Base-by-base conservation (phyloP, 2,113 vertebrate genomes). In the Leptocoma aspasia region DNA sequence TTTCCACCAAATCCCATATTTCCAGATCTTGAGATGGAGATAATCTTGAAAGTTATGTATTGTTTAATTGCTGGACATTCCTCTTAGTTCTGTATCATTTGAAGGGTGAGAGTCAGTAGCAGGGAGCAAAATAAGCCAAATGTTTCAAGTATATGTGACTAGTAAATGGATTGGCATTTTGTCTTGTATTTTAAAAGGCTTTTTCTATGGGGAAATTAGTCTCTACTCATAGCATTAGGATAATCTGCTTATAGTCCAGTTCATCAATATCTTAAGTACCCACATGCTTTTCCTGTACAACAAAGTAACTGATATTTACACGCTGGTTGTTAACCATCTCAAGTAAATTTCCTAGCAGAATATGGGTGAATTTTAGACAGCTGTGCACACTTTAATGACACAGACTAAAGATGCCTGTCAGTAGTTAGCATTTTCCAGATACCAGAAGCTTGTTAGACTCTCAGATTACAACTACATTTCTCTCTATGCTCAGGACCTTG, bases 221-320 rank as follows among this genome's bases (percentile, higher is more conserved):
- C 64, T 86, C 69, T 91, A 60, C 91, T 95, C 26, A 17, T 5
- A 66, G 89, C 6, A 0, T 49, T 77, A 80, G 85, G 80, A 89
- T 96, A 95, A 96, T 95, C 92, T 53, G 24, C 65, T 97, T 96
- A 92, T 37, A 91, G 92, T 86, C 91, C 89, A 81, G 89, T 86
- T 96, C 90, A 93, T 95, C 94, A 93, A 80, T 93, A 96, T 86
- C 92, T 94, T 89, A 89, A 97, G 52, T 81, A 93, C 47, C 35
- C 82, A 54, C 27, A 52, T 35, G 71, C 54, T 89, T 94, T 94
- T 89, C 1, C 3, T 47, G 30, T 73, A 44, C 71, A 89, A 31
- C 52, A 84, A 91, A 94, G 86, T 68, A 86, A 41, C 76, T 73
- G 68, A 77, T 81, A 90, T 83, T 93, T 96, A 63, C 7, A 1